Evolutionary conservation across 2,113 vertebrate species (phyloP).

Genomic region (Ahaetulla prasina): DNA sequence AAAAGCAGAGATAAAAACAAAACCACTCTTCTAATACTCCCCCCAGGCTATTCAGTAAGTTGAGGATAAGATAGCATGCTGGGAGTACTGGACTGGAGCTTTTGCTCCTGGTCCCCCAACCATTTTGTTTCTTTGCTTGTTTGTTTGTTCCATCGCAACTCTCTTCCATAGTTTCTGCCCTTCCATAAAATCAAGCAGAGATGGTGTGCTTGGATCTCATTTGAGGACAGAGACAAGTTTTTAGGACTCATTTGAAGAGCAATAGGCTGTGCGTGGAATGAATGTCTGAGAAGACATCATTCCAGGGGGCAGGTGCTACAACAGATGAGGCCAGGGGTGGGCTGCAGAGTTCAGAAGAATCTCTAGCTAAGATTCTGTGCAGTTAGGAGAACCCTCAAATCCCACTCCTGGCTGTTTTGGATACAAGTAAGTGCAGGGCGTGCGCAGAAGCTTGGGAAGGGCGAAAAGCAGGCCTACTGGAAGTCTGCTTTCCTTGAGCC

Average conservation of each 20-base stretch:
- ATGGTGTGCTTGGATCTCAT: background rate
- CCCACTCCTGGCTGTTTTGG: too few relatives aligned
- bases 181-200: background rate
- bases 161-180: background rate
- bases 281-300: background rate
- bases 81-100: background rate
- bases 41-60: background rate
- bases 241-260: background rate
- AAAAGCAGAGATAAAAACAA: background rate
- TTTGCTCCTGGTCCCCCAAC: background rate
- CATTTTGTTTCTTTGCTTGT: background rate
- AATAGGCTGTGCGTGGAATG: too few relatives aligned
- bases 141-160: background rate
- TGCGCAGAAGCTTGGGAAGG: too few relatives aligned
- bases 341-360: too few relatives aligned
- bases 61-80: background rate
- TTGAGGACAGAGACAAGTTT: background rate
- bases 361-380: too few relatives aligned
- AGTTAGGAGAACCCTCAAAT: too few relatives aligned
- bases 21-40: background rate
- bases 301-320: background rate
- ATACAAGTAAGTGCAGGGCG: too few relatives aligned
- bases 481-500: too few relatives aligned
- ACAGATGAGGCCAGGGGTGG: background rate
- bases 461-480: too few relatives aligned